phyloP scores from a whole-genome alignment of 2,113 vertebrate species.

The Myotis brandtii region DNA sequence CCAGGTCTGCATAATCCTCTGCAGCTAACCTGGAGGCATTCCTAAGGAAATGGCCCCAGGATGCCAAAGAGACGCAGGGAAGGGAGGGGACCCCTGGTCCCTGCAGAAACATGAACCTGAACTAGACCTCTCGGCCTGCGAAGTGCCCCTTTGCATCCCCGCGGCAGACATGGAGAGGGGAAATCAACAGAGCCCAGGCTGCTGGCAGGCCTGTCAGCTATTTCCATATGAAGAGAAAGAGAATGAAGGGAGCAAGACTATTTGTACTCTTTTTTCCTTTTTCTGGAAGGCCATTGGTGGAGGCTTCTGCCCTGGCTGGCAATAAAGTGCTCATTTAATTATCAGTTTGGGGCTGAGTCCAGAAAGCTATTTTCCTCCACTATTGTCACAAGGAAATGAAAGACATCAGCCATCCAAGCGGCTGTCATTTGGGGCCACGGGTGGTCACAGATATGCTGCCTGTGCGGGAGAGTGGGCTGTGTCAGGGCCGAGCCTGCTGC shows the following conservation, averaged over 20 bases:
- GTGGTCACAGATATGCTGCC: fast-evolving
- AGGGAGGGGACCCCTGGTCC: neutral
- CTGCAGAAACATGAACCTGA: fast-evolving
- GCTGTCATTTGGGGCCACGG: neutral
- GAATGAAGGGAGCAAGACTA: no score
- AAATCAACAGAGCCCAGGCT: neutral
- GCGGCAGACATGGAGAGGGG: neutral
- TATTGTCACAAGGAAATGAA: conserved; percentile 33
- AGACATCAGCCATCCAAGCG: fast-evolving
- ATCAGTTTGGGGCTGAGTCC: neutral
- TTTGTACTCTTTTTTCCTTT: neutral
- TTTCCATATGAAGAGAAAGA: neutral
- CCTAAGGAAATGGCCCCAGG: neutral
- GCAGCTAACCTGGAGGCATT: no score
- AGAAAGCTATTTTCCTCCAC: neutral
- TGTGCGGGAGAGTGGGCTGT: fast-evolving
- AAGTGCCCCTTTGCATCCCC: fast-evolving
- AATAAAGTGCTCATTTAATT: neutral
- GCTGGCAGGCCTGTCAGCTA: neutral
- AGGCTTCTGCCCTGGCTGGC: neutral
- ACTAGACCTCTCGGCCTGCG: neutral
- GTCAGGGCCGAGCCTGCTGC: fast-evolving
- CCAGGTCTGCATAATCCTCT: neutral
- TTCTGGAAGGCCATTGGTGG: conserved; percentile 29
- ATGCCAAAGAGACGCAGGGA: neutral